phyloP scores from a whole-genome alignment of 2,888 invertebrate genomes.

The Drosophila neonasuta region DNA sequence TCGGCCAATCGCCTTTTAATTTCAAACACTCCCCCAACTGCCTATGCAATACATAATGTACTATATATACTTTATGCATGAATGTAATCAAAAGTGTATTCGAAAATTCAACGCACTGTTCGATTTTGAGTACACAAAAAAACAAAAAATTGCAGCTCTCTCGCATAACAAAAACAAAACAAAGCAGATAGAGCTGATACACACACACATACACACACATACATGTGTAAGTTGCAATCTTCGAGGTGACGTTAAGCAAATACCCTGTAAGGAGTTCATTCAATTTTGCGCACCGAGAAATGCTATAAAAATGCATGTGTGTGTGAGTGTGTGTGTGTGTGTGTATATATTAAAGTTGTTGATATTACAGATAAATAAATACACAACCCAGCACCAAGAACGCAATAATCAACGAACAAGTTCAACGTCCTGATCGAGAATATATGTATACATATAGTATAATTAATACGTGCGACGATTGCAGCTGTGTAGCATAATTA shows the following conservation, averaged over 20 bases:
- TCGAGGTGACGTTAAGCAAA: slow-evolving; percentile 4
- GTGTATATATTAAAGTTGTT: slow-evolving; percentile 2
- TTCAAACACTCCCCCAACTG: neutral
- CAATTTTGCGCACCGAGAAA: neutral
- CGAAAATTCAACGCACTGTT: slow-evolving; percentile 2
- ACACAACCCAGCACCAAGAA: neutral
- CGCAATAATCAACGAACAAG: slow-evolving; percentile 1
- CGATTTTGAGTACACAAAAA: slow-evolving; percentile 10
- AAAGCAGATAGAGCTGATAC: slow-evolving; percentile 4
- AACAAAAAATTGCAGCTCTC: slow-evolving; percentile 14
- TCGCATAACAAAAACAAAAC: slow-evolving; percentile 7
- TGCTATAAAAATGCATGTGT: neutral
- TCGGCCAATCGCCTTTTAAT: neutral
- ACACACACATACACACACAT: neutral
- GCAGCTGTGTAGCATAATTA: slow-evolving; percentile 2
- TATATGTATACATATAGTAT: neutral
- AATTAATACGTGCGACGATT: slow-evolving; percentile 2
- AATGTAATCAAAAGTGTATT: neutral
- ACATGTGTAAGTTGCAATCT: slow-evolving; percentile 1
- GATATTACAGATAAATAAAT: slow-evolving; percentile 1
- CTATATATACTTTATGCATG: neutral
- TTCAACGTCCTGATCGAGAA: slow-evolving; percentile 13
- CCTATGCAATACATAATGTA: neutral
- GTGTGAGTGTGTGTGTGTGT: neutral
- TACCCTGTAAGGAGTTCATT: slow-evolving; percentile 10